Evolutionary conservation across 2,113 vertebrate genomes (phyloP).

Genomic region (Chascanopsetta lugubris): DNA sequence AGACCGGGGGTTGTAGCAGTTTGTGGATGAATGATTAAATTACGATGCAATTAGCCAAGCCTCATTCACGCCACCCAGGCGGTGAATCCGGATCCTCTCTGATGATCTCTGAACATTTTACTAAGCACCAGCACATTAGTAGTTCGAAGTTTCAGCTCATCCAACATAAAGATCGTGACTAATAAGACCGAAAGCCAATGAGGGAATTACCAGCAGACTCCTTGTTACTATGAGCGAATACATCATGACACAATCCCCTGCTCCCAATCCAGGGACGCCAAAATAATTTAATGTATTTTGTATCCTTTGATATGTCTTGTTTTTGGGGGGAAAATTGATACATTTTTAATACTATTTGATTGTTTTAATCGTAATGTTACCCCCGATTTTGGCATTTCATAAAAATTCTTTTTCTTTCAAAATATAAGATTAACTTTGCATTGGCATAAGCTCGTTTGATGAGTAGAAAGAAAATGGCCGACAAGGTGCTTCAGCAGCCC

Average conservation of each 20-base stretch:
- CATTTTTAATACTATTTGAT: too few species aligned
- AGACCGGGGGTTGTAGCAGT: neutral
- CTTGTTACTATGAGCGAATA: neutral
- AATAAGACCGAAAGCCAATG: neutral
- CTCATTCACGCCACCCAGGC: neutral
- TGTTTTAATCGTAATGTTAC: too few species aligned
- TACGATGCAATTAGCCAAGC: neutral
- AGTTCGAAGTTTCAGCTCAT: neutral
- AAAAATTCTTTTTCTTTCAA: too few species aligned
- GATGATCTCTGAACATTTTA: neutral
- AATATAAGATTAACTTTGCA: too few species aligned
- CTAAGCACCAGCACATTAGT: neutral
- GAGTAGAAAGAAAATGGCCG: too few species aligned
- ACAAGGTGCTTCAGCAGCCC: too few species aligned
- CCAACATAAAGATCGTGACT: neutral
- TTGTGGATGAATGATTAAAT: neutral
- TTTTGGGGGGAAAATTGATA: too few species aligned
- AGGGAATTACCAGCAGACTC: neutral
- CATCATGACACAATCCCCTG: neutral
- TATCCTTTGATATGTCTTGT: too few species aligned
- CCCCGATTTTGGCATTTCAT: too few species aligned
- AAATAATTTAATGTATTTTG: too few species aligned
- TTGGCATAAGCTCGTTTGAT: too few species aligned
- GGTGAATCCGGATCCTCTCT: neutral
- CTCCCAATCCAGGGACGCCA: too few species aligned